A percentile compares a stretch with the other conserved stretches of the same genome.
Conservation (phyloP, 1,140 invertebrate genomes). For the Dendroctonus valens region DNA sequence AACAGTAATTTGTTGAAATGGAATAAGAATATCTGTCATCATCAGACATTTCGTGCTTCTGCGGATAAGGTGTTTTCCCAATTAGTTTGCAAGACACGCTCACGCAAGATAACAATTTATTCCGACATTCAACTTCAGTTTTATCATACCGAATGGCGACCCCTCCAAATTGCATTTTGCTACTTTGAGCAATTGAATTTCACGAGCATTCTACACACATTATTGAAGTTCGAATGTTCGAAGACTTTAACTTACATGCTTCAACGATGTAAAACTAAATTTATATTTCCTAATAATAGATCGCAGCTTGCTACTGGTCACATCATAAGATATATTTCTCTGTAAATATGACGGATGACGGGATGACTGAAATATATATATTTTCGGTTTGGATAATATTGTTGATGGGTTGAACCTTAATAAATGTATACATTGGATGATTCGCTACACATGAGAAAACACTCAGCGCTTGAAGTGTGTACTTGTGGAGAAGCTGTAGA, state of each 20-base stretch:
- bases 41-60: background rate
- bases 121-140: constrained; percentile 3
- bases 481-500: constrained; percentile 10
- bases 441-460: constrained; percentile 8
- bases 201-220: no score
- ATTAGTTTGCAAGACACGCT: constrained; percentile 4
- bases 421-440: constrained; percentile 17
- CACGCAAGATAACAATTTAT: constrained; percentile 16
- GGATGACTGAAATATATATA: constrained; percentile 3
- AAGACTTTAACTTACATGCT: constrained; percentile 6
- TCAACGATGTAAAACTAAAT: constrained; percentile 4
- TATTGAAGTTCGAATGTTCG: no score
- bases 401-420: constrained; percentile 10
- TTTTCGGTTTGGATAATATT: constrained; percentile 13
- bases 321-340: constrained; percentile 16
- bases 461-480: constrained; percentile 7
- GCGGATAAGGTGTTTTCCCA: background rate
- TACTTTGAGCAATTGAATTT: no score
- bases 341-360: constrained; percentile 19
- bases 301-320: constrained; percentile 1
- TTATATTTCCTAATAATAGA: constrained; percentile 24
- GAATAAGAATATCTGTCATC: background rate
- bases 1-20: background rate
- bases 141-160: background rate
- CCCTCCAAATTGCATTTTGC: background rate